Conservation (phyloP, 2,888 invertebrate species). For the Tetropium fuscum region DNA sequence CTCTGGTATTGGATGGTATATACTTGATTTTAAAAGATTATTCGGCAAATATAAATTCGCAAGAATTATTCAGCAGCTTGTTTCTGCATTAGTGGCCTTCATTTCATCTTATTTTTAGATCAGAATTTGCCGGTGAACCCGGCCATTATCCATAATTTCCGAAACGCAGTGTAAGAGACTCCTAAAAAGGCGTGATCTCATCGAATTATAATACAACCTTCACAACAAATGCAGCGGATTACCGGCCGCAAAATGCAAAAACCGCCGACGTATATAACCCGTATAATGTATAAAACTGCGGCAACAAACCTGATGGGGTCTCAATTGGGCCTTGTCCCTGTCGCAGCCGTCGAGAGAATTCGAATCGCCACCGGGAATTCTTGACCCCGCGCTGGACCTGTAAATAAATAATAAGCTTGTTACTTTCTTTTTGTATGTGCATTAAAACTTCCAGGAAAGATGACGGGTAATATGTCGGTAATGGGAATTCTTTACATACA, state of each 20-base stretch:
- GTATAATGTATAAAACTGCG: background rate
- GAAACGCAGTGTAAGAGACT: too few species aligned
- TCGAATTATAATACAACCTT: background rate
- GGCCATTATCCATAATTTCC: too few species aligned
- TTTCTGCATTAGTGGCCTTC: too few species aligned
- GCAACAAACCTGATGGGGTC: conserved; percentile 40
- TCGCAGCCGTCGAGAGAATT: conserved; percentile 47
- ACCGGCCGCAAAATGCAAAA: background rate
- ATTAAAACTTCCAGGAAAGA: conserved; percentile 25
- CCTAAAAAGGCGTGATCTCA: too few species aligned
- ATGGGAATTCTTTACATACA: conserved; percentile 28
- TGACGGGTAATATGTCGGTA: conserved; percentile 16
- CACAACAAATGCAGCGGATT: background rate
- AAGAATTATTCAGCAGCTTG: too few species aligned
- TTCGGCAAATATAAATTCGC: too few species aligned
- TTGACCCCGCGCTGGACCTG: conserved; percentile 55
- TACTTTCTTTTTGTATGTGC: conserved; percentile 13
- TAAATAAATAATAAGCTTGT: conserved; percentile 38
- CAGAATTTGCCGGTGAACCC: too few species aligned
- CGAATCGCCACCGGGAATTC: conserved; percentile 51
- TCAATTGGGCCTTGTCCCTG: conserved; percentile 47
- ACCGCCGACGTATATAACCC: too few species aligned
- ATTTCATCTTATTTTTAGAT: too few species aligned
- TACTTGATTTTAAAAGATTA: too few species aligned
- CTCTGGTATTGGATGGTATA: too few species aligned